Conservation (phyloP, 2,113 vertebrate genomes). For the Myotis brandtii region DNA sequence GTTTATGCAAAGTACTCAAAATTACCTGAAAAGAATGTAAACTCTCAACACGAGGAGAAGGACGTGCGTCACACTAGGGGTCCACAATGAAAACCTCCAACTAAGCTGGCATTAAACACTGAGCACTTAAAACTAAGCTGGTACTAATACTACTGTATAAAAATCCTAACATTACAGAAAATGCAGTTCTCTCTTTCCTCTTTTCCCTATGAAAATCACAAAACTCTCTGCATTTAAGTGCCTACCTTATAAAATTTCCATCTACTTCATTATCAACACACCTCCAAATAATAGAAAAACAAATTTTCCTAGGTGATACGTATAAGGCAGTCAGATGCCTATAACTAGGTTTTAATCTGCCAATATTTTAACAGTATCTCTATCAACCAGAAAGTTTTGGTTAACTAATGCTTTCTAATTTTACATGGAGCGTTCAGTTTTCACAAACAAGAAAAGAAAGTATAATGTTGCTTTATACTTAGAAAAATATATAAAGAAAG, state of each 20-base stretch:
- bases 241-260: background rate
- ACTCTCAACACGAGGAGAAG: background rate
- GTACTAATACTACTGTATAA: background rate
- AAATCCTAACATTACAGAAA: slow-evolving; percentile 19
- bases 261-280: background rate
- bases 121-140: background rate
- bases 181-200: background rate
- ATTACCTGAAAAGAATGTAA: slow-evolving; percentile 36
- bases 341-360: background rate
- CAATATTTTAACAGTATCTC: slow-evolving; percentile 41
- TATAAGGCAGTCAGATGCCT: background rate
- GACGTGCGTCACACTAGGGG: background rate
- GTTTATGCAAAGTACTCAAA: slow-evolving; percentile 12
- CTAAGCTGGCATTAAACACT: background rate
- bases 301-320: background rate
- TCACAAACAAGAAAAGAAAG: slow-evolving; percentile 29
- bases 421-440: background rate
- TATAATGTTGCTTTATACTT: background rate
- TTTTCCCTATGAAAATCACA: slow-evolving; percentile 4
- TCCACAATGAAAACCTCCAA: background rate
- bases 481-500: slow-evolving; percentile 34
- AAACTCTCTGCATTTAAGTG: background rate
- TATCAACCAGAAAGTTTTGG: background rate
- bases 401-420: slow-evolving; percentile 50
- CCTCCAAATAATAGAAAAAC: slow-evolving; percentile 22